Evolutionary conservation across 2,888 invertebrate species (phyloP).

Genomic region (Coenonympha arcania): DNA sequence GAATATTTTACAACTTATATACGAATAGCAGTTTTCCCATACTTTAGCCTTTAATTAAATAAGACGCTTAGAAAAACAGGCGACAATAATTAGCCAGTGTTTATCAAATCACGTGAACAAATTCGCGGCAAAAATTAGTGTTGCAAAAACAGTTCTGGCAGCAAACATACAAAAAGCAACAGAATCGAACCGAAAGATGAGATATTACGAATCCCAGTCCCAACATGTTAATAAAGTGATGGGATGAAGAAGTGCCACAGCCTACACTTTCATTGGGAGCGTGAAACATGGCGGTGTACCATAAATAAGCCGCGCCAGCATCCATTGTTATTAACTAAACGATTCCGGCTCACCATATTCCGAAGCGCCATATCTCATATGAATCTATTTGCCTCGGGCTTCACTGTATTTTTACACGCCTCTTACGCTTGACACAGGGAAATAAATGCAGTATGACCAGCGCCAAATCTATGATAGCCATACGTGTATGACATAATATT

Average conservation of each 20-base stretch:
- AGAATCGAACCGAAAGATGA: too few species aligned
- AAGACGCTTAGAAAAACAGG: too few species aligned
- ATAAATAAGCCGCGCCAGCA: slow-evolving; percentile 20
- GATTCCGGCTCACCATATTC: slow-evolving; percentile 30
- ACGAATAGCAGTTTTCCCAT: too few species aligned
- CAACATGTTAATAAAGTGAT: slow-evolving; percentile 9
- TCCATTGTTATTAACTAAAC: slow-evolving; percentile 31
- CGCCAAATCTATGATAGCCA: too few species aligned
- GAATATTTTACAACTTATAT: too few species aligned
- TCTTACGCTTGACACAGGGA: slow-evolving; percentile 26
- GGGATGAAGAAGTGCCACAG: slow-evolving; percentile 9
- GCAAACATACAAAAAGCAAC: too few species aligned
- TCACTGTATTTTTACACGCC: slow-evolving; percentile 35
- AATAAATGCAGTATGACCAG: not conserved
- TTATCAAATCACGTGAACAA: too few species aligned
- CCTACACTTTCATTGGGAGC: not conserved
- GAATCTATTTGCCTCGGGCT: slow-evolving; percentile 35
- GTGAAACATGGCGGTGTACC: slow-evolving; percentile 17
- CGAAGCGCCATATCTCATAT: slow-evolving; percentile 37
- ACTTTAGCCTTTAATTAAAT: too few species aligned
- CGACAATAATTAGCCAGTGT: too few species aligned
- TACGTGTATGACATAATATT: too few species aligned
- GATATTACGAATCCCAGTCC: not conserved
- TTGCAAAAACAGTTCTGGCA: too few species aligned
- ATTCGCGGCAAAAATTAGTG: too few species aligned